phyloP scores from a whole-genome alignment of 2,888 invertebrate species.

The Ypsolopha scabrella region DNA sequence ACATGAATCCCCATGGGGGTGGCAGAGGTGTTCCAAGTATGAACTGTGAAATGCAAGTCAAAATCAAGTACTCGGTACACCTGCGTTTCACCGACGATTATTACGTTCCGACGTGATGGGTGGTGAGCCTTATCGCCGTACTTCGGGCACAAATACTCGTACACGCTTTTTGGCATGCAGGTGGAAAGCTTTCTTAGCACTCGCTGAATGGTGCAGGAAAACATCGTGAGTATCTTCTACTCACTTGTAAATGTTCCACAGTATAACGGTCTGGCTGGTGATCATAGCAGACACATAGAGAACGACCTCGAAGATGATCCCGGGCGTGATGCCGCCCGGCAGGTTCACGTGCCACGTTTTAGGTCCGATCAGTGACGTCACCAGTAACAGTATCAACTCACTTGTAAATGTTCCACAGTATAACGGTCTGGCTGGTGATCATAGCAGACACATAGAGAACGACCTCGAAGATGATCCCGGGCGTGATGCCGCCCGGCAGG shows the following conservation, averaged over 20 bases:
- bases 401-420: slow-evolving; percentile 92
- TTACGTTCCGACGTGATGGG: too few relatives aligned
- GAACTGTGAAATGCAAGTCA: too few relatives aligned
- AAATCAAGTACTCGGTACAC: too few relatives aligned
- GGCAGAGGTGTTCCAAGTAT: too few relatives aligned
- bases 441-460: slow-evolving; percentile 87
- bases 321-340: slow-evolving; percentile 79
- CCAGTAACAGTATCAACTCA: slow-evolving; percentile 69
- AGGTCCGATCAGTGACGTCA: slow-evolving; percentile 77
- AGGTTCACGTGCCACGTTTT: slow-evolving; percentile 86
- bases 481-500: slow-evolving; percentile 77
- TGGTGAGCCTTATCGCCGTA: too few relatives aligned
- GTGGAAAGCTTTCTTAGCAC: too few relatives aligned
- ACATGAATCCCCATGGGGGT: too few relatives aligned
- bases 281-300: slow-evolving; percentile 88
- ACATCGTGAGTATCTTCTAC: slow-evolving; percentile 29
- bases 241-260: slow-evolving; percentile 92
- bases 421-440: slow-evolving; percentile 88
- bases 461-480: slow-evolving; percentile 87
- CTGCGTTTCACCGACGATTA: too few relatives aligned
- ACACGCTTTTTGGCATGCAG: too few relatives aligned
- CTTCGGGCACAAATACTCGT: too few relatives aligned
- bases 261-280: slow-evolving; percentile 89
- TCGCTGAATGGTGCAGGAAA: too few relatives aligned
- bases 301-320: slow-evolving; percentile 84